Evolutionary conservation across 23 tunicate genomes (phyloP), one percentile per base, ranked within the genome.

Genomic region (Ciona savignyi): DNA sequence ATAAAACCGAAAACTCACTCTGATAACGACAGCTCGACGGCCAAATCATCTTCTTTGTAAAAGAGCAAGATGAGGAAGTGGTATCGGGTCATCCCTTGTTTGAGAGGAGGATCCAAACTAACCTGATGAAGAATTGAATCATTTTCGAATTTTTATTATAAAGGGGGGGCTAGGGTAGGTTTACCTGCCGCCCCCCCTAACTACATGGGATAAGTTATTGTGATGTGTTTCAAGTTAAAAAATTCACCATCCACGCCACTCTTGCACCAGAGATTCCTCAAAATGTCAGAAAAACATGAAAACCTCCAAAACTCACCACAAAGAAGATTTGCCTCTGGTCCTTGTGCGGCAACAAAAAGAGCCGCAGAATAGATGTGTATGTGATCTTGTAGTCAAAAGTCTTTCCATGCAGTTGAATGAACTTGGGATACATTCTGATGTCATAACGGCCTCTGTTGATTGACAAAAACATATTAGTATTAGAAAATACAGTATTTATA

Each of bases 381-480:
- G 99, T 94, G 67, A 94, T 86, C 74, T 94, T 94, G 86, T 86
- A 94, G 71, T 94, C 99, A 81, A 79, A 86, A 0, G 99, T 94
- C 63, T 83, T 83, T 65, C 99, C 99, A 74, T 94, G 99, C 29
- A 94, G 93, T 70, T 94, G 99, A 67, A 94, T 80, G 66, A 94
- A 94, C 74, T 86, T 86, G 30, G 95, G 95, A 75, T 86, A 94
- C 90, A 94, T 86, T 9, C 93, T 78, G 65, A 94, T 80, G 75
- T 94, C 99, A 60, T 94, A 94, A 0, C 90, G 85, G 66, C 99
- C 99, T 78, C 99, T 86, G 77, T 0, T 75, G 79, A 63, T 28
- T 25, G 3, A 67, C 4, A 26, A n/a, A n/a, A n/a, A n/a, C n/a
- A n/a, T n/a, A n/a, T n/a, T n/a, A n/a, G n/a, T n/a, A n/a, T n/a